Evolutionary conservation across 2,797 vertebrate species (phyloP), one percentile per base, ranked within the genome.

Genomic region (Momotus momota): DNA sequence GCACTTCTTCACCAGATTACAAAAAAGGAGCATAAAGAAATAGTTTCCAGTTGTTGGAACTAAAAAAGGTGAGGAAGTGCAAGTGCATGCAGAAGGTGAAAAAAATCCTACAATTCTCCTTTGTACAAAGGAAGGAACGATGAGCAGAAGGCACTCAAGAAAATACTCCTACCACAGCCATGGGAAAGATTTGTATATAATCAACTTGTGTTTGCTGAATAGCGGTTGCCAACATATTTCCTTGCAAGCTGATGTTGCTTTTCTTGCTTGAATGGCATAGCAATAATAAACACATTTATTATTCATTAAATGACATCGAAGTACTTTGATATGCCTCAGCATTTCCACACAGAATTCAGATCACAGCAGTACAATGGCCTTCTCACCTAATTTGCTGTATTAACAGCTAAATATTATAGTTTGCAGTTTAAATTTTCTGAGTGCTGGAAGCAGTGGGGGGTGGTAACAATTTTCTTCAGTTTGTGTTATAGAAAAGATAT

Each of bases 281-380:
- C 67, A 95, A 82, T 93, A 94, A 91, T 54, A 93, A 94, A 89
- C 73, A 57, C 70, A 92, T 96, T 90, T 92, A 95, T 96, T 92
- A 94, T 96, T 95, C 94, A 96, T 96, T 85, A 94, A 77, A 92
- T 38, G 25, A 46, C 74, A 94, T 55, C 58, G 71, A 74, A 70
- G 71, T 49, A 64, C 49, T 88, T 94, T 33, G 93, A 90, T 81
- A 80, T 40, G 77, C 57, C 49, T 92, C 84, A 77, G 52, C 52
- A 27, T 94, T 90, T 82, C 74, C 1, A 1, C 92, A 49, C 25
- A 51, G 64, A 3, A 1, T 66, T 79, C 33, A n/a, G 40, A 72
- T 45, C 3, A 0, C 67, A 80, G 38, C 38, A 51, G 62, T 60
- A 67, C 46, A 77, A 73, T 43, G 60, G 6, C 31, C n/a, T 89